These are phyloP conservation scores for Zaprionus lineosus DNA, from an alignment of 2,888 invertebrate genomes.

Conservation along the genomic window DNA sequence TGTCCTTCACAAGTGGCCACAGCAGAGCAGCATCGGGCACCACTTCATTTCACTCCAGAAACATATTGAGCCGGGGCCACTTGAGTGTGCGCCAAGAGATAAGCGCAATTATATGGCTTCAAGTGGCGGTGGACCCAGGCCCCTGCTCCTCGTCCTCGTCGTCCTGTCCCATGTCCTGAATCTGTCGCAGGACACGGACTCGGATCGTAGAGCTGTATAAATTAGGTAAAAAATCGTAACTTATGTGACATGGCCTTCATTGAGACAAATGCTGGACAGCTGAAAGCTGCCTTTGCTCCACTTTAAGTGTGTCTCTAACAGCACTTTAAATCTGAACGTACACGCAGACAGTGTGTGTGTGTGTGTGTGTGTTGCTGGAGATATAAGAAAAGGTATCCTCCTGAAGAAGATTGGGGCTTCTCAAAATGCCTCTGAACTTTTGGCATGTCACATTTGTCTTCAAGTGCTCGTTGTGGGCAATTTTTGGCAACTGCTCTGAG, in stretches of 20 bases:
- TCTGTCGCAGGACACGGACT: neutral
- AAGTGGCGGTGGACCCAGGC: slow-evolving; percentile 39
- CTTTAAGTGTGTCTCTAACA: slow-evolving; percentile 57
- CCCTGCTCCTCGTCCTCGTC: slow-evolving; percentile 8
- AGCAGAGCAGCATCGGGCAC: slow-evolving; percentile 43
- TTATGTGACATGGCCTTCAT: slow-evolving; percentile 70
- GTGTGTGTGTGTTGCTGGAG: slow-evolving; percentile 5
- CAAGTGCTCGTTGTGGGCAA: slow-evolving; percentile 76
- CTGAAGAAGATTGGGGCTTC: neutral
- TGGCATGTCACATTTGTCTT: slow-evolving; percentile 68
- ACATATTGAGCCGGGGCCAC: slow-evolving; percentile 72
- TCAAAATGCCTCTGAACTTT: slow-evolving; percentile 50
- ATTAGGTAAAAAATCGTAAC: slow-evolving; percentile 70
- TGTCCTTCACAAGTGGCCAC: slow-evolving; percentile 48
- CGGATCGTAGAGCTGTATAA: slow-evolving; percentile 57
- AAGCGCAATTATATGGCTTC: slow-evolving; percentile 78
- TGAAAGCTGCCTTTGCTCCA: neutral
- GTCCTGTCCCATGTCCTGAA: too few species aligned
- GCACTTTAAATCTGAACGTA: slow-evolving; percentile 60
- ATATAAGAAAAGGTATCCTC: slow-evolving; percentile 61
- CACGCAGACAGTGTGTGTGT: slow-evolving; percentile 7
- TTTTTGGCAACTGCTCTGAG: slow-evolving; percentile 65
- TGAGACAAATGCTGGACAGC: slow-evolving; percentile 59
- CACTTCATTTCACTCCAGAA: slow-evolving; percentile 72
- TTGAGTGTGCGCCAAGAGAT: slow-evolving; percentile 78